Base-by-base conservation (phyloP, 2,113 vertebrate species). In the Cyanoliseus patagonus region DNA sequence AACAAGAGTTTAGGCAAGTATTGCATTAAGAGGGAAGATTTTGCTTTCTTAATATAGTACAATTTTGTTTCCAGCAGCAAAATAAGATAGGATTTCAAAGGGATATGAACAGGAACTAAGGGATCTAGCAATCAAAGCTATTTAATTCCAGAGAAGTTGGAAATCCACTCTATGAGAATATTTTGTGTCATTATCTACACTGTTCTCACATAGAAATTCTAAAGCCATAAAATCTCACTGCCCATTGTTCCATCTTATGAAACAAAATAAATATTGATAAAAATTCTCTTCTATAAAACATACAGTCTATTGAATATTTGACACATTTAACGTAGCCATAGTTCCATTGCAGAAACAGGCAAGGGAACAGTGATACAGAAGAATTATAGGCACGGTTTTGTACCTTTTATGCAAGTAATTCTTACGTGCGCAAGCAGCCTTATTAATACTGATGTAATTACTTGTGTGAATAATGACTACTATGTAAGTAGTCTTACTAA, bases 231-330 rank as follows among this genome's bases (percentile, higher is more conserved):
- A 59, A 75, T 66, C 23, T 77, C 78, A 77, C 20, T 77, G 44
- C 6, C 31, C 30, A 35, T 69, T 86, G 53, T 88, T 92, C 46
- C 28, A 63, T 74, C 89, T 77, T 74, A 74, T 63, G 51, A 77
- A 94, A 89, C 57, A 86, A 92, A 94, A 59, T 64, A 93, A 55
- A 76, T 75, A 69, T n/a, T 75, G 74, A 73, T 49, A 80, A 63
- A 70, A 86, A 81, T 23, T 4, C 10, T n/a, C 9, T 80, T 67
- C 22, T 59, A 17, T 42, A 59, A 74, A 93, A 69, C 35, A 61
- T 20, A 4, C 22, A 31, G 52, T 64, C 70, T 49, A 3, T 20
- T 70, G 78, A 74, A 86, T 92, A 53, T 55, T 37, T 23, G 59
- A 37, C n/a, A 37, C 3, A 18, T 83, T 82, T 53, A 47, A 52